Conservation (phyloP, 2,113 vertebrate genomes). For the Miniopterus natalensis region DNA sequence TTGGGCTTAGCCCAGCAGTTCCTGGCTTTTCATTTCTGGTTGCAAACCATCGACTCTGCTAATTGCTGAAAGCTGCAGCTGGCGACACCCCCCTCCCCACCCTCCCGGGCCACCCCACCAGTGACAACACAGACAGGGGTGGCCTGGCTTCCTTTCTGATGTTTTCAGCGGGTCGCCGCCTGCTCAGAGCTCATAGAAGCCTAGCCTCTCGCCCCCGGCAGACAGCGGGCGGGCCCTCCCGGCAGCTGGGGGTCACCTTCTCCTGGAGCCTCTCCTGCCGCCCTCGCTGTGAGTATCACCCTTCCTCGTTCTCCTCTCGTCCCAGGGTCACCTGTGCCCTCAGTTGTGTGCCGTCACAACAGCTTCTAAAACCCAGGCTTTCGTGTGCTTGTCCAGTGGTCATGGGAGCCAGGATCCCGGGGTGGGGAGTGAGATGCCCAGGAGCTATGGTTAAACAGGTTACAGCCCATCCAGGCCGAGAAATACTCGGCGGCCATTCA, state of each 20-base stretch:
- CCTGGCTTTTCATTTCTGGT: neutral
- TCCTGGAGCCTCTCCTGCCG: neutral
- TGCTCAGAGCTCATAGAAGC: conserved; percentile 35
- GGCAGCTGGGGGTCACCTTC: neutral
- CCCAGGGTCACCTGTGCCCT: neutral
- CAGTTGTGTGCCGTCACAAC: accelerated
- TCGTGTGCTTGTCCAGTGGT: neutral
- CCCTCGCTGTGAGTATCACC: conserved; percentile 40
- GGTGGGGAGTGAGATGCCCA: neutral
- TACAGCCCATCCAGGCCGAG: accelerated
- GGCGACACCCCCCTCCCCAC: conserved; percentile 70
- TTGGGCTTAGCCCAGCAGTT: neutral
- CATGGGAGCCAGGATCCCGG: neutral
- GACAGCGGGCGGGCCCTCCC: neutral
- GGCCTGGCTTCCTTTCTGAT: conserved; percentile 67
- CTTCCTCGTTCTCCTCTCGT: neutral
- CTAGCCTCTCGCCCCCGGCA: neutral
- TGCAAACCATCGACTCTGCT: neutral
- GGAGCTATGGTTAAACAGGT: neutral
- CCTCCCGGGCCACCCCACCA: conserved; percentile 48
- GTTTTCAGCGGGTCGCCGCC: neutral
- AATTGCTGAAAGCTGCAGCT: neutral
- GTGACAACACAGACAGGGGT: conserved; percentile 50
- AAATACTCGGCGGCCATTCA: accelerated
- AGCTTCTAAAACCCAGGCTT: neutral